These are phyloP conservation scores for Nebria salina DNA, from an alignment of 2,888 invertebrate species.

Conservation along the genomic window DNA sequence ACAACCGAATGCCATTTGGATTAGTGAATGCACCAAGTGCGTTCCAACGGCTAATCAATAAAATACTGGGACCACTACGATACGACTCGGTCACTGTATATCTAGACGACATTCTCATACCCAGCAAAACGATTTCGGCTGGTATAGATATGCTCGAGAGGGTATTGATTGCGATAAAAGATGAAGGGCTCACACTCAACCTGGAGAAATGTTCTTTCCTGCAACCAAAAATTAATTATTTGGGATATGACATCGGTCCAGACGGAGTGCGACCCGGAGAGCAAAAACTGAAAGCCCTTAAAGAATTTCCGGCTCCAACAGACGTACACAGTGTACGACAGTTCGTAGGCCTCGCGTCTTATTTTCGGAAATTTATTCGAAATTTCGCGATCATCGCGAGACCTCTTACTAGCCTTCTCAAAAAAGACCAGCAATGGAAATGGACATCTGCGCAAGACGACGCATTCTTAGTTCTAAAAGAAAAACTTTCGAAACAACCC, in stretches of 20 bases:
- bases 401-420: slow-evolving; percentile 51
- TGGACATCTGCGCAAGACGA: slow-evolving; percentile 46
- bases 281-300: slow-evolving; percentile 52
- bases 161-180: not conserved
- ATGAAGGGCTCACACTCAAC: slow-evolving; percentile 10
- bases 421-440: slow-evolving; percentile 44
- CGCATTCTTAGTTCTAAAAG: slow-evolving; percentile 48
- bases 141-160: not conserved
- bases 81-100: slow-evolving; percentile 10
- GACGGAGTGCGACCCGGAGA: slow-evolving; percentile 49
- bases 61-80: slow-evolving; percentile 29
- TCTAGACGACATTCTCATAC: slow-evolving; percentile 20
- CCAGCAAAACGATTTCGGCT: not conserved
- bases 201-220: slow-evolving; percentile 31
- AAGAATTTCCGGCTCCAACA: slow-evolving; percentile 50
- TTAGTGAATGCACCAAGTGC: slow-evolving; percentile 38
- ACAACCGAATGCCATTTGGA: slow-evolving; percentile 46
- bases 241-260: slow-evolving; percentile 2
- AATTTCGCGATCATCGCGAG: slow-evolving; percentile 51
- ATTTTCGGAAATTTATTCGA: slow-evolving; percentile 53
- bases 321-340: slow-evolving; percentile 51
- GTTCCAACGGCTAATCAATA: slow-evolving; percentile 46
- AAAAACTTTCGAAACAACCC: slow-evolving; percentile 42
- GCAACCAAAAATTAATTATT: slow-evolving; percentile 12
- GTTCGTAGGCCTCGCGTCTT: slow-evolving; percentile 53